Evolutionary conservation across 2,888 invertebrate genomes (phyloP), one percentile per base, ranked within the genome.

Genomic region (Drosophila parthenogenetica): DNA sequence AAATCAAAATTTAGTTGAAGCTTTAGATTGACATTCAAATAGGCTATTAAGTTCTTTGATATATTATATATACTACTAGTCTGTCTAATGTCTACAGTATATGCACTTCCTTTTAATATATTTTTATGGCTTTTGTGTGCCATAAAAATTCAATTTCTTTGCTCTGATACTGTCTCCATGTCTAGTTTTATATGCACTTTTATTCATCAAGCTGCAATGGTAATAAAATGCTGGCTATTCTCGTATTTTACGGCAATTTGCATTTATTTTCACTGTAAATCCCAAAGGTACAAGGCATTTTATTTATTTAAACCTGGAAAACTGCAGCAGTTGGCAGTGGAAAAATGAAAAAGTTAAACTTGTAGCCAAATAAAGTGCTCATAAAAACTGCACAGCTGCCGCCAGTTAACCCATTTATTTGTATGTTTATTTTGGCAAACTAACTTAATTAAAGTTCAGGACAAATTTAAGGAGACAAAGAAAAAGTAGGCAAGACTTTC

Each of bases 241-340:
- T 42, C 59, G 42, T 35, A 45, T 40, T 37, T 68, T 54, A n/a
- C 40, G 22, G 53, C 54, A 29, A 32, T 40, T 39, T 5, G 17
- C 48, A 54, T 65, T 57, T 42, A 43, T 42, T 29, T 13, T 25
- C 57, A 50, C 45, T 54, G 37, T 43, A 32, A 58, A 43, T 70
- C 73, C 57, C 73, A 5, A 16, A 58, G 73, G 73, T 29, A 19
- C 10, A 10, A 5, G 50, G 54, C 54, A 54, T 8, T 69, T 69
- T 35, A 61, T 65, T 61, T 73, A 69, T 69, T 73, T 66, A 66
- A 54, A 58, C 14, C 25, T 16, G 22, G 37, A 17, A 50, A 69
- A 51, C 59, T 48, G 17, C 53, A 64, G 58, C 17, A 69, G 63
- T 13, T 35, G 35, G 35, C 13, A 13, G 63, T 73, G 63, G 58